Conservation (phyloP, 1,140 invertebrate genomes). For the Diachasmimorpha longicaudata region DNA sequence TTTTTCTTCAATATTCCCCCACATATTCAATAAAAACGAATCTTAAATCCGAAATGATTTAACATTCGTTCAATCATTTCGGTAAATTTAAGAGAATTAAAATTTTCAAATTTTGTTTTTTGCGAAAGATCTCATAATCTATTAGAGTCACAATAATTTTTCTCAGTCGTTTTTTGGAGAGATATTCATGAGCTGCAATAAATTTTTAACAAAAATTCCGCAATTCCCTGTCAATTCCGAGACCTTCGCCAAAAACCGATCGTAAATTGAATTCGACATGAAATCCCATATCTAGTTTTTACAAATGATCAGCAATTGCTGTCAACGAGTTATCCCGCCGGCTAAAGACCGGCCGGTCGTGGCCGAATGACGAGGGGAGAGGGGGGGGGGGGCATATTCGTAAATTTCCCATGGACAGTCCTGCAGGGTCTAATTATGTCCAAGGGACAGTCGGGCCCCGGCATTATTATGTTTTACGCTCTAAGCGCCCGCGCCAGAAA, state of each 20-base stretch:
- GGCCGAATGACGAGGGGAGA: background rate
- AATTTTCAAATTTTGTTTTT: too few species aligned
- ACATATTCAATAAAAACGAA: too few species aligned
- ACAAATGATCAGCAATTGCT: background rate
- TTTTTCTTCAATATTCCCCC: too few species aligned
- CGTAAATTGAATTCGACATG: background rate
- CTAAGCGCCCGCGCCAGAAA: slow-evolving; percentile 49
- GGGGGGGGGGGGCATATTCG: slow-evolving; percentile 37
- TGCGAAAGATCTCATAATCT: too few species aligned
- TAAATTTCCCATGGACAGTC: slow-evolving; percentile 57
- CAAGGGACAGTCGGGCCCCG: slow-evolving; percentile 54
- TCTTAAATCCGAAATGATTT: too few species aligned
- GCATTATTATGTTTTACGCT: slow-evolving; percentile 50
- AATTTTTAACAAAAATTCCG: background rate
- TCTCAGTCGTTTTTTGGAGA: background rate
- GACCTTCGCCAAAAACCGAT: too few species aligned
- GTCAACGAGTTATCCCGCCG: background rate
- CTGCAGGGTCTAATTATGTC: slow-evolving; percentile 55
- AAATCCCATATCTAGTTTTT: background rate
- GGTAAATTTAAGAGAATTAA: too few species aligned
- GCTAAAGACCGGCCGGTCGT: background rate
- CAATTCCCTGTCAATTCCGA: background rate
- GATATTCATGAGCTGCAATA: background rate
- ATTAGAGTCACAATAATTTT: too few species aligned
- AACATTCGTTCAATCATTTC: too few species aligned